Evolutionary conservation across 1,140 invertebrate species (phyloP).

Genomic region (Caenorhabditis briggsae): DNA sequence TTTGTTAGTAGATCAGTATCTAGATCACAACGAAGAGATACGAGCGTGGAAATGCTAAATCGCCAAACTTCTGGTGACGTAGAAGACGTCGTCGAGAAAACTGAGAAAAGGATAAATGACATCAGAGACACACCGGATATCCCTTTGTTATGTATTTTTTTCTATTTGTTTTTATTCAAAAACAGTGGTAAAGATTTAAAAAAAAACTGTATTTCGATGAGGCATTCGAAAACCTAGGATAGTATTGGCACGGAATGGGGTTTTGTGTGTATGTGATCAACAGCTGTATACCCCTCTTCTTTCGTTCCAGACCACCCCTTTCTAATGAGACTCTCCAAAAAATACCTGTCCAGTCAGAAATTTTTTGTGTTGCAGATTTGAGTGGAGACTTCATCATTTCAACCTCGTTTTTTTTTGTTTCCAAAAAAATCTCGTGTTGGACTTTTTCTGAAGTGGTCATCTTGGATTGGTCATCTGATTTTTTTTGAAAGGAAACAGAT

Average conservation of each 20-base stretch:
- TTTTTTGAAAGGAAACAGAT: not conserved
- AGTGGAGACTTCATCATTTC: slow-evolving; percentile 44
- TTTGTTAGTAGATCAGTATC: slow-evolving; percentile 37
- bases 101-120: slow-evolving; percentile 8
- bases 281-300: not conserved
- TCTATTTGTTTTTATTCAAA: too few relatives aligned
- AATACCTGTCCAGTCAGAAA: slow-evolving; percentile 14
- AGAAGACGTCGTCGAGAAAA: not conserved
- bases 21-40: slow-evolving; percentile 16
- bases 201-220: too few relatives aligned
- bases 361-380: not conserved
- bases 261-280: too few relatives aligned
- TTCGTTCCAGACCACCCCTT: not conserved
- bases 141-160: too few relatives aligned
- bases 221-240: too few relatives aligned
- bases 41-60: slow-evolving; percentile 6
- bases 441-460: slow-evolving; percentile 48
- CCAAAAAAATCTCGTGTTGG: not conserved
- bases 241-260: too few relatives aligned
- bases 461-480: slow-evolving; percentile 15
- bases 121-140: not conserved
- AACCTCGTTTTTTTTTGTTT: not conserved
- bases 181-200: too few relatives aligned
- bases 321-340: not conserved
- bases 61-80: slow-evolving; percentile 43